Evolutionary conservation across 2,888 invertebrate species (phyloP), one percentile per base, ranked within the genome.

Genomic region (Aspidapion aeneum): DNA sequence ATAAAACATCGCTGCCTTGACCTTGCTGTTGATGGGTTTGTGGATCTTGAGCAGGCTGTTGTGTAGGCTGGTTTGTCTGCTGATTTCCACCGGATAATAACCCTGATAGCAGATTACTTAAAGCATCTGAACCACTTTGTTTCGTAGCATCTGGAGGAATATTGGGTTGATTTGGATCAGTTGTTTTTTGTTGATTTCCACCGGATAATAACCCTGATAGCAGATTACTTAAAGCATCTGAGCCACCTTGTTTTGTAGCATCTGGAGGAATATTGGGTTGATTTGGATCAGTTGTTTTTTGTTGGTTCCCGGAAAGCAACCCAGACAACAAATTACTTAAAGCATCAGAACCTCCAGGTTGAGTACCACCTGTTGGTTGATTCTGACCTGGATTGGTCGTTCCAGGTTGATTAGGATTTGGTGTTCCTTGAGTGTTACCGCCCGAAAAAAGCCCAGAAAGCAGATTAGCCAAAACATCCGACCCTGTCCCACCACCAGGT

Each of bases 371-470:
- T 7, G 35, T 12, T 12, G 35, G 12, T 35, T 35, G 35, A 35
- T 35, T 35, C 12, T 35, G 35, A n/a, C n/a, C n/a, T n/a, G n/a
- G n/a, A n/a, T n/a, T n/a, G n/a, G n/a, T n/a, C n/a, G n/a, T n/a
- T n/a, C n/a, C 9, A 17, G 57, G 61, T 20, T 57, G 61, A 21
- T 52, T 55, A n/a, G 60, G 60, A 48, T 18, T 54, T 55, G n/a
- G 51, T 16, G 57, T 22, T 20, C 9, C 21, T 63, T 63, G 63
- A 22, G 52, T 58, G 21, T 58, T 58, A 18, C 18, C 35, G 50
- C 65, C 62, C 17, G 68, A 60, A 9, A 71, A 60, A 17, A 71
- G 58, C 49, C 67, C 66, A 19, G 68, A 63, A 17, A 71, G 62
- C 2, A 65, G 65, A 21, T 68, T 67, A 7, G 64, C 60, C 5